Evolutionary conservation across 2,113 vertebrate genomes (phyloP), one percentile per base, ranked within the genome.

Genomic region (Corythornis madagascariensis): DNA sequence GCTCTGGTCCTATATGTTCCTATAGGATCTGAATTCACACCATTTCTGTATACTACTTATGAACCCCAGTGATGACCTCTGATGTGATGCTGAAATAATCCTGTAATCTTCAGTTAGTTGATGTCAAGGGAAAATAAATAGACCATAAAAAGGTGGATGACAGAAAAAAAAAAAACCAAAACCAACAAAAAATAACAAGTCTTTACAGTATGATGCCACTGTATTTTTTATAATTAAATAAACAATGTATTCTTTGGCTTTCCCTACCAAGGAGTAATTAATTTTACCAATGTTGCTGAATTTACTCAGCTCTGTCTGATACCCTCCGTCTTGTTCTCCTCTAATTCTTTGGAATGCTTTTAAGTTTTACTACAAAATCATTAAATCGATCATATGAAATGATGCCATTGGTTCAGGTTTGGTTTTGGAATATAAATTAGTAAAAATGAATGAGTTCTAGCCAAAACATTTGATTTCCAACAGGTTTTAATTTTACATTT

Each of bases 271-370:
- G 65, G 78, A 88, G 40, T 84, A 91, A 90, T 85, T 94, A 89
- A 77, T 92, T 94, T 90, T 76, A 35, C 81, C 90, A 67, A 65
- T 84, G 69, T 79, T 94, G 13, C 56, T 65, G 83, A 66, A 18
- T 91, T 94, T 95, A 76, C 50, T 94, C 83, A 87, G 21, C 73
- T 92, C 79, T 89, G 67, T 33, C 85, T 89, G 83, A 50, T 86
- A 90, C 72, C 66, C 33, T 92, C 82, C 61, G 22, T 83, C 60
- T 66, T 74, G 47, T 92, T 16, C 7, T n/a, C 65, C 74, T 90
- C n/a, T 69, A 64, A 71, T 83, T 71, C 61, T 95, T 94, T 89
- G 78, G 90, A 96, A 96, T 93, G 77, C 74, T 92, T 95, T 69
- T 69, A 83, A 69, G 61, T 94, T 92, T 95, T 93, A 43, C 73